Conservation (phyloP, 2,797 vertebrate genomes). For the Varecia variegata region DNA sequence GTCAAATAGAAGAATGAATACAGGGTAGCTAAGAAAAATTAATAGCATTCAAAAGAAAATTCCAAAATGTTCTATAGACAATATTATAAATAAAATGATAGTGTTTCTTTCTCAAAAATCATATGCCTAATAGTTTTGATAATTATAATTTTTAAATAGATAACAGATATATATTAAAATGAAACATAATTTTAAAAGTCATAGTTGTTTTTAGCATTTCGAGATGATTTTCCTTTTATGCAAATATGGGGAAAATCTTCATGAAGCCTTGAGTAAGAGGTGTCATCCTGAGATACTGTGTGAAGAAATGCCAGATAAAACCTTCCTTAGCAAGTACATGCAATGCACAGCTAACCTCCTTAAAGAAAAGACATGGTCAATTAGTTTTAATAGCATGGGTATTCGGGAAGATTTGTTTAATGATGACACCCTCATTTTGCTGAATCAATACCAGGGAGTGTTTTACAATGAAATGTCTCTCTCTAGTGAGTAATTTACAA, state of each 20-base stretch:
- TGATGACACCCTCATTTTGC: conserved; percentile 79
- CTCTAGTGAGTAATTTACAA: conserved; percentile 86
- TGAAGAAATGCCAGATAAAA: neutral
- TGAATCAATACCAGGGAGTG: conserved; percentile 76
- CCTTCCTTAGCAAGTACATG: neutral
- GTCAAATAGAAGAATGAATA: neutral
- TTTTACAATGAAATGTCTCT: conserved; percentile 87
- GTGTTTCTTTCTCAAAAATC: neutral
- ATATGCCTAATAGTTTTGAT: neutral
- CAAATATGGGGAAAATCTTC: neutral
- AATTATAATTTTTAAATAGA: neutral
- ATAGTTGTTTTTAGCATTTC: neutral
- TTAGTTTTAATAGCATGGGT: conserved; percentile 73
- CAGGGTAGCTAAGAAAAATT: neutral
- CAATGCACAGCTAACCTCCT: conserved; percentile 20
- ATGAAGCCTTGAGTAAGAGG: neutral
- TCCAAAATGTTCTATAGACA: neutral
- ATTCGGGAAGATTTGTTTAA: conserved; percentile 77
- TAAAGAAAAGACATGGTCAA: conserved; percentile 62
- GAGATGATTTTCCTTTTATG: neutral
- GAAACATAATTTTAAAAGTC: conserved; percentile 36
- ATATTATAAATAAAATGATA: neutral
- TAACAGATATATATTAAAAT: neutral
- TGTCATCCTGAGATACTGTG: neutral
- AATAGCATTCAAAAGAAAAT: neutral